A percentile compares a stretch with the other conserved stretches of the same genome.
These are phyloP conservation scores for Tamandua tetradactyla DNA, from an alignment of 2,797 vertebrate species.

Conservation along the genomic window DNA sequence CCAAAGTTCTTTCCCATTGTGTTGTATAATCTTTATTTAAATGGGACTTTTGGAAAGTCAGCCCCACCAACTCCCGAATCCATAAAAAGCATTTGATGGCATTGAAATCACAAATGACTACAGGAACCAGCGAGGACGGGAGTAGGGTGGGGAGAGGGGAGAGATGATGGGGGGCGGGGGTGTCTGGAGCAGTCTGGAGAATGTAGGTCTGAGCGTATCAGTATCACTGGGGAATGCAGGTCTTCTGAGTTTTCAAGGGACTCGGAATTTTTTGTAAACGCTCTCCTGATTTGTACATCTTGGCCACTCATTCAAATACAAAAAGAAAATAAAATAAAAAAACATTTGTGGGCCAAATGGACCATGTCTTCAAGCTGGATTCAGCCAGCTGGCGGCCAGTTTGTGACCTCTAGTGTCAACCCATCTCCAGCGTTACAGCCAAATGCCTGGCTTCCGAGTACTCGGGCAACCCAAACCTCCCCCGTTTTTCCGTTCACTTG, in stretches of 20 bases:
- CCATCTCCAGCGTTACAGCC: neutral
- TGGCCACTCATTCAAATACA: slow-evolving; percentile 32
- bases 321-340: slow-evolving; percentile 35
- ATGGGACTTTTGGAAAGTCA: slow-evolving; percentile 16
- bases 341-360: slow-evolving; percentile 35
- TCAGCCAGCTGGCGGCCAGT: neutral
- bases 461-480: neutral
- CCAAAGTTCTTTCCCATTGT: slow-evolving; percentile 1
- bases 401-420: neutral
- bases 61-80: neutral
- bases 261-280: neutral
- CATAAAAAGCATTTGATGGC: neutral
- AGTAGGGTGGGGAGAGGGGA: too few species aligned
- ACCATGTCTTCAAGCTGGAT: slow-evolving; percentile 12
- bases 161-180: too few species aligned
- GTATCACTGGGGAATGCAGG: neutral
- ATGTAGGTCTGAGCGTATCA: neutral
- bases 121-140: neutral
- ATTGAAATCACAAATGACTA: neutral
- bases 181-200: neutral
- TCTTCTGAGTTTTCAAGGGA: neutral
- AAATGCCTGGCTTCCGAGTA: neutral
- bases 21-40: neutral
- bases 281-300: slow-evolving; percentile 32
- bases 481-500: accelerated